A percentile compares a stretch with the other conserved stretches of the same genome.
phyloP scores from a whole-genome alignment of 1,140 invertebrate species.

The Samia ricini region DNA sequence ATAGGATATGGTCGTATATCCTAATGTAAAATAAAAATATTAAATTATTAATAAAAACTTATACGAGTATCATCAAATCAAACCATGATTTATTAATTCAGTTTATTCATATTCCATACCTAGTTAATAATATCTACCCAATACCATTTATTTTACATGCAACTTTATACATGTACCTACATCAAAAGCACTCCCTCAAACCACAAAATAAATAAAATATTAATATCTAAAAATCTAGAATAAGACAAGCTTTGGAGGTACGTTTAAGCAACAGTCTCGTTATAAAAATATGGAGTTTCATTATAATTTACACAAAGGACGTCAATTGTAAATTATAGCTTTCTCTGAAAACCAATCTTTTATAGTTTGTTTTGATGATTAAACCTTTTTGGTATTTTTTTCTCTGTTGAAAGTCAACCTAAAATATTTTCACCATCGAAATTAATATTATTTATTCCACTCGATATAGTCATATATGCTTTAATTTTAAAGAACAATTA shows the following conservation, averaged over 20 bases:
- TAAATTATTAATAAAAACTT: too few species aligned
- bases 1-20: background rate
- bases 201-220: slow-evolving; percentile 30
- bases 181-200: slow-evolving; percentile 66
- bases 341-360: background rate
- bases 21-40: too few species aligned
- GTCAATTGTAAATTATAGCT: background rate
- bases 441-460: too few species aligned
- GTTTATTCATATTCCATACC: background rate
- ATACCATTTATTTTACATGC: background rate
- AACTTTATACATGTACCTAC: background rate
- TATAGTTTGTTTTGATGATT: too few species aligned
- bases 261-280: slow-evolving; percentile 28
- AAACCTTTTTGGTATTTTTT: too few species aligned
- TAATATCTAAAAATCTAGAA: slow-evolving; percentile 20
- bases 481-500: too few species aligned
- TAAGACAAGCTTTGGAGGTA: slow-evolving; percentile 30
- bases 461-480: too few species aligned
- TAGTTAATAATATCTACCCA: background rate
- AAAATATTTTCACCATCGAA: too few species aligned
- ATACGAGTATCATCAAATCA: too few species aligned
- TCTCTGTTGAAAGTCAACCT: too few species aligned
- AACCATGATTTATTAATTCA: too few species aligned
- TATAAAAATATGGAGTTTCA: slow-evolving; percentile 10
- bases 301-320: background rate